Percentiles rank a stretch among this genome's conserved stretches.
phyloP scores from a whole-genome alignment of 1,140 invertebrate species.

The Drosophila ogumai region DNA sequence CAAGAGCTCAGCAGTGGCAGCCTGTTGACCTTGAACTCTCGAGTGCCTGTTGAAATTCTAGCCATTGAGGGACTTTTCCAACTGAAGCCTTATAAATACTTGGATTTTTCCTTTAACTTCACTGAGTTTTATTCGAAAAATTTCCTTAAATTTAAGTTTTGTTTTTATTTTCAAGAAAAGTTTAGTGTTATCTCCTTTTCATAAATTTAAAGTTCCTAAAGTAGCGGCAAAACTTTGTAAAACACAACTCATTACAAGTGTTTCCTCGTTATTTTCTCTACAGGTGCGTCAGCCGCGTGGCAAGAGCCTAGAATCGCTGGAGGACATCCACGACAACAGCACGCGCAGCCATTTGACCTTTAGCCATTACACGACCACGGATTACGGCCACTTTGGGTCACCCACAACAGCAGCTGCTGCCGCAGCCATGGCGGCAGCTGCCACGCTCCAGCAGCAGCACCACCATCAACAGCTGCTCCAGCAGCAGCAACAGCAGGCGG shows the following conservation, averaged over 20 bases:
- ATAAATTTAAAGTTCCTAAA: background rate
- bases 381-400: constrained; percentile 84
- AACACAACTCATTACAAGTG: constrained; percentile 3
- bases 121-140: background rate
- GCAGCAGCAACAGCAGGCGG: constrained; percentile 70
- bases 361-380: constrained; percentile 84
- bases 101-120: background rate
- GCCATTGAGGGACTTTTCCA: background rate
- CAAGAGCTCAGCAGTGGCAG: constrained; percentile 19
- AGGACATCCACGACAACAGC: constrained; percentile 88
- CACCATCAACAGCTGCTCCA: constrained; percentile 59
- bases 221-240: background rate
- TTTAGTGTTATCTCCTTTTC: background rate
- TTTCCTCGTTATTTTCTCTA: background rate
- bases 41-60: constrained; percentile 27
- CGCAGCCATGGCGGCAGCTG: constrained; percentile 85
- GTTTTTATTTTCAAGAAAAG: background rate
- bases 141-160: constrained; percentile 1
- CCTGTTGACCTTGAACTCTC: constrained; percentile 64
- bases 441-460: constrained; percentile 84
- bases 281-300: constrained; percentile 89
- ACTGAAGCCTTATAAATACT: background rate
- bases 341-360: constrained; percentile 88
- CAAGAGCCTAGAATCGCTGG: constrained; percentile 93
- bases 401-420: constrained; percentile 85